Conservation (phyloP, 1,140 invertebrate species). For the Cydia amplana region DNA sequence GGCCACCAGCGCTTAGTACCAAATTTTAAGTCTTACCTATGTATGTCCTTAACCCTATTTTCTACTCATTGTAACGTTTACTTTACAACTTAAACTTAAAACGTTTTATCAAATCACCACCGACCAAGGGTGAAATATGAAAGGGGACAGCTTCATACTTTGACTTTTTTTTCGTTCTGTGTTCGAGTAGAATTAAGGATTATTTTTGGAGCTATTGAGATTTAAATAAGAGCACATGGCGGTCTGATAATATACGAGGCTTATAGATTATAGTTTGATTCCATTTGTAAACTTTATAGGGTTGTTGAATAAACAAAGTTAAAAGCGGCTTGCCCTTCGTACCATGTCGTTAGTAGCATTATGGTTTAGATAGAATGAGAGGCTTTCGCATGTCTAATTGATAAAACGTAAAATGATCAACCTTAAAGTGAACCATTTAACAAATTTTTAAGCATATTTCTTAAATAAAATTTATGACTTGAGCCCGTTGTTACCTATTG, state of each 20-base stretch:
- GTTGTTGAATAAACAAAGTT: conserved; percentile 13
- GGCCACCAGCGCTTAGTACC: too few species aligned
- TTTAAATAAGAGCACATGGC: conserved; percentile 58
- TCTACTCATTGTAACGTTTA: conserved; percentile 56
- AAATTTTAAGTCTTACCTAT: conserved; percentile 28
- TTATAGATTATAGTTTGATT: conserved; percentile 49
- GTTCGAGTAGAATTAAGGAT: neutral
- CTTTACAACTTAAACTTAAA: conserved; percentile 59
- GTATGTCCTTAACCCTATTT: conserved; percentile 40
- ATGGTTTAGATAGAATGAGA: neutral
- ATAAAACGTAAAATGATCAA: too few species aligned
- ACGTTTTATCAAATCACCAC: conserved; percentile 59
- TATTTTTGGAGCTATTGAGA: conserved; percentile 35
- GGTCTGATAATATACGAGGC: conserved; percentile 38
- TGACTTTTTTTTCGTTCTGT: conserved; percentile 41
- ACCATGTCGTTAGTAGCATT: neutral
- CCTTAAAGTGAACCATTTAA: too few species aligned
- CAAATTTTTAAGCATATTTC: too few species aligned
- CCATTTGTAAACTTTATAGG: conserved; percentile 37
- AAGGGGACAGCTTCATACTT: conserved; percentile 59
- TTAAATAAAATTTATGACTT: too few species aligned
- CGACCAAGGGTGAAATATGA: conserved; percentile 68
- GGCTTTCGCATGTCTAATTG: too few species aligned
- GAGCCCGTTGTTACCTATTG: too few species aligned
- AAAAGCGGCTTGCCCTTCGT: neutral